phyloP scores from a whole-genome alignment of 2,797 vertebrate genomes.

The Sebastes goodei region DNA sequence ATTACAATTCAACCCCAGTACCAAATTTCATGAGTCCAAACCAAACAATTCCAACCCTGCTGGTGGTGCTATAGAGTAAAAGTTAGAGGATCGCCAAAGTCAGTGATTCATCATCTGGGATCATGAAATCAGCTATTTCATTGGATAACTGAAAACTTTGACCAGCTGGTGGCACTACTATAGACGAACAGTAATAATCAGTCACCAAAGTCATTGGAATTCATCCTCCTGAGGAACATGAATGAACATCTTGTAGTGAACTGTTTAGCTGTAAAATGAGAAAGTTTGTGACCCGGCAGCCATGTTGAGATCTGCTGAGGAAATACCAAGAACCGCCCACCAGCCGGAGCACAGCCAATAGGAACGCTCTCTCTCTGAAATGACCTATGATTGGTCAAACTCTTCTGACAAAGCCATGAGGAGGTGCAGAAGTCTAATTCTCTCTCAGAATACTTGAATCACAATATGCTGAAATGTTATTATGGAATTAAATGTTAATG shows the following conservation, averaged over 20 bases:
- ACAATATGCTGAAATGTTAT: too few species aligned
- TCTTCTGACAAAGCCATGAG: accelerated
- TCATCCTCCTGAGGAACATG: too few species aligned
- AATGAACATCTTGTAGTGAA: too few species aligned
- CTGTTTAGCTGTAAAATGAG: too few species aligned
- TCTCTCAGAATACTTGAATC: accelerated
- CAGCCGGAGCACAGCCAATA: too few species aligned
- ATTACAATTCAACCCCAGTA: neutral
- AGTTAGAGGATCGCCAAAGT: neutral
- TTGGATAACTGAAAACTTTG: neutral
- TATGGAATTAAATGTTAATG: too few species aligned
- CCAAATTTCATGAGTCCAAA: neutral
- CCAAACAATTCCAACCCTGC: neutral
- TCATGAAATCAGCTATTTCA: neutral
- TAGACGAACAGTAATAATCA: neutral
- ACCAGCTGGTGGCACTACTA: neutral
- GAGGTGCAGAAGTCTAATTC: accelerated
- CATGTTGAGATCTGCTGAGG: too few species aligned
- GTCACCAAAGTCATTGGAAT: too few species aligned
- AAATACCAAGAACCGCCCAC: too few species aligned
- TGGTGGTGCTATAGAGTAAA: neutral
- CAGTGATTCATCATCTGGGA: neutral
- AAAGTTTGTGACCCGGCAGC: too few species aligned
- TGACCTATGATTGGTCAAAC: accelerated
- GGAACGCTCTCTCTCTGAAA: accelerated